These are phyloP conservation scores for Antheraea pernyi DNA, from an alignment of 1,140 invertebrate genomes.

Conservation along the genomic window DNA sequence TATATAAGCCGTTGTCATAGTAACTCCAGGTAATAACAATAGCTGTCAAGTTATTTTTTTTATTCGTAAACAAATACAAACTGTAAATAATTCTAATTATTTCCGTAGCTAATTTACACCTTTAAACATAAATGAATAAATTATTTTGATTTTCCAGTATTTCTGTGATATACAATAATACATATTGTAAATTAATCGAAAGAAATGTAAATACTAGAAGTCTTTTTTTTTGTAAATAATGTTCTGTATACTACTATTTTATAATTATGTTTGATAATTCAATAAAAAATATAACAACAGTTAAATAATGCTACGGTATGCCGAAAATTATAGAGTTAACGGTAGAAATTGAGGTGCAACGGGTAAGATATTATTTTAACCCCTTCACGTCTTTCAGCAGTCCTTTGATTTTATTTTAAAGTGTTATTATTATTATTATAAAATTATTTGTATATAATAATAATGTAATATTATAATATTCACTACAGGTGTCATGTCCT, in stretches of 20 bases:
- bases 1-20: too few relatives aligned
- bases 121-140: too few relatives aligned
- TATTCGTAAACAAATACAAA: too few relatives aligned
- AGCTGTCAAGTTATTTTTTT: too few relatives aligned
- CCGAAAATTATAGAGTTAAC: conserved; percentile 68
- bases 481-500: conserved; percentile 83
- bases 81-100: too few relatives aligned
- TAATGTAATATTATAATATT: neutral
- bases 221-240: neutral
- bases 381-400: too few relatives aligned
- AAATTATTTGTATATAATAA: neutral
- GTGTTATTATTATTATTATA: neutral
- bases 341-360: conserved; percentile 62
- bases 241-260: neutral
- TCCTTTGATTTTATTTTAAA: neutral
- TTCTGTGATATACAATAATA: neutral
- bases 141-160: too few relatives aligned
- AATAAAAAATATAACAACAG: neutral
- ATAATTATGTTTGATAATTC: neutral
- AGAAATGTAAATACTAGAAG: neutral
- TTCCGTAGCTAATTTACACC: too few relatives aligned
- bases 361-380: conserved; percentile 34
- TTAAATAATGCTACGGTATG: conserved; percentile 32
- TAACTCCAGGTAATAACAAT: too few relatives aligned
- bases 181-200: neutral